Percentiles rank a stretch among this genome's conserved stretches.
phyloP scores from a whole-genome alignment of 2,797 vertebrate species.

The Leptoclinus maculatus region DNA sequence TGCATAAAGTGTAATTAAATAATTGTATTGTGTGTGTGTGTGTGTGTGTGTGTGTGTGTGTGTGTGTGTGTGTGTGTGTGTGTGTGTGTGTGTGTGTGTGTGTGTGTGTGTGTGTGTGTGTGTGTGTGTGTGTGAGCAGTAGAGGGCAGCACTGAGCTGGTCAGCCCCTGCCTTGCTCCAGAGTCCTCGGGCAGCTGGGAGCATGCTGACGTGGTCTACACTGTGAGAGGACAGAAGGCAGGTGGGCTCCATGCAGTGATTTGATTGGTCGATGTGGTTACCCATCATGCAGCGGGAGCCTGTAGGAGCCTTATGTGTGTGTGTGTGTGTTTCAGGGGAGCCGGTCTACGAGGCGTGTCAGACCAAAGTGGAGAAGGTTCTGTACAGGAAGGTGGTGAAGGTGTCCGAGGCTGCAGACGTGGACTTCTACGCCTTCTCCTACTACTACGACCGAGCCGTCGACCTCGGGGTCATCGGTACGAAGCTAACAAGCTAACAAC shows the following conservation, averaged over 20 bases:
- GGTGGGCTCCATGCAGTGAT: constrained; percentile 72
- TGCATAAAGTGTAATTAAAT: no score
- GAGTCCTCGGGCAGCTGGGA: constrained; percentile 88
- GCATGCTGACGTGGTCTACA: constrained; percentile 89
- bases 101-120: constrained; percentile 4
- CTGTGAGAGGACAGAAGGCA: constrained; percentile 90
- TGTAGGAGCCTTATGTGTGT: not conserved
- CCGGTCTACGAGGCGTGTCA: constrained; percentile 87
- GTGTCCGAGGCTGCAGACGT: constrained; percentile 81
- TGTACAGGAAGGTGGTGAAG: constrained; percentile 86
- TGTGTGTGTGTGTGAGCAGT: constrained; percentile 70
- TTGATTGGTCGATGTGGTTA: not conserved
- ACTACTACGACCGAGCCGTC: constrained; percentile 92
- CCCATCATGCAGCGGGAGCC: constrained; percentile 11
- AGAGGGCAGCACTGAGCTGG: constrained; percentile 84
- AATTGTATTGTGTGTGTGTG: not conserved
- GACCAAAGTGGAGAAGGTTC: constrained; percentile 86
- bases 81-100: not conserved
- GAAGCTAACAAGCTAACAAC: not conserved
- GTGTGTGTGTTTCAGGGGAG: constrained; percentile 69
- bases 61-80: not conserved
- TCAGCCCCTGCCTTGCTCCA: constrained; percentile 91
- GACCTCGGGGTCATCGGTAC: constrained; percentile 88
- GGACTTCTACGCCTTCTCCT: constrained; percentile 94
- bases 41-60: not conserved